Conservation (phyloP, 2,113 vertebrate species). For the Columba livia region DNA sequence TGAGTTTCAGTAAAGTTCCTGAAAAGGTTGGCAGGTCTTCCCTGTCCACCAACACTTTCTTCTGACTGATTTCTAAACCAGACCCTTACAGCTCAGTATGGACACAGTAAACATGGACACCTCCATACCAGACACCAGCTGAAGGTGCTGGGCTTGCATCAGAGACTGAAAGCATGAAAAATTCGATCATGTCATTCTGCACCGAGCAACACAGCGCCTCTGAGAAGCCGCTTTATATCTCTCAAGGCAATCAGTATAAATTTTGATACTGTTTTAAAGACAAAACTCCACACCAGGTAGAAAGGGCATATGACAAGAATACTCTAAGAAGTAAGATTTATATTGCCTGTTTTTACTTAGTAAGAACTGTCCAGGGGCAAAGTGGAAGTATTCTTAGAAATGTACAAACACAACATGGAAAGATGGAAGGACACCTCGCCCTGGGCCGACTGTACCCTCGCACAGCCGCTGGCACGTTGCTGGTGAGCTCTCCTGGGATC, state of each 20-base stretch:
- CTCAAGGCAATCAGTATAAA: not conserved
- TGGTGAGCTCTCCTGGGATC: not conserved
- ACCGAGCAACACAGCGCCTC: not conserved
- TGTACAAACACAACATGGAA: not conserved
- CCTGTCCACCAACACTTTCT: not conserved
- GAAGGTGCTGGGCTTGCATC: not conserved
- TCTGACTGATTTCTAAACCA: not conserved
- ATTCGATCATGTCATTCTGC: not conserved
- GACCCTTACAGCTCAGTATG: accelerated
- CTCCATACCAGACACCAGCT: not conserved
- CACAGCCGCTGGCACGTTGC: not conserved
- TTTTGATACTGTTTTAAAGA: not conserved
- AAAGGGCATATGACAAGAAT: not conserved
- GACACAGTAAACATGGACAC: not conserved
- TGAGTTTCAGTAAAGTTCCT: not conserved
- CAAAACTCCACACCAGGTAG: not conserved
- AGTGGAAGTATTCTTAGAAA: not conserved
- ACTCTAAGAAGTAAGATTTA: not conserved
- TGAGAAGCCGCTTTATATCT: not conserved
- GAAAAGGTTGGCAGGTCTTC: not conserved
- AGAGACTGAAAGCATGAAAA: not conserved
- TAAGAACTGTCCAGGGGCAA: not conserved
- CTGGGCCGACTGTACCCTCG: accelerated
- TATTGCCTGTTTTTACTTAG: not conserved
- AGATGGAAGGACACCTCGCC: not conserved